phyloP scores from a whole-genome alignment of 2,888 invertebrate species.

The Hyppa rectilinea region DNA sequence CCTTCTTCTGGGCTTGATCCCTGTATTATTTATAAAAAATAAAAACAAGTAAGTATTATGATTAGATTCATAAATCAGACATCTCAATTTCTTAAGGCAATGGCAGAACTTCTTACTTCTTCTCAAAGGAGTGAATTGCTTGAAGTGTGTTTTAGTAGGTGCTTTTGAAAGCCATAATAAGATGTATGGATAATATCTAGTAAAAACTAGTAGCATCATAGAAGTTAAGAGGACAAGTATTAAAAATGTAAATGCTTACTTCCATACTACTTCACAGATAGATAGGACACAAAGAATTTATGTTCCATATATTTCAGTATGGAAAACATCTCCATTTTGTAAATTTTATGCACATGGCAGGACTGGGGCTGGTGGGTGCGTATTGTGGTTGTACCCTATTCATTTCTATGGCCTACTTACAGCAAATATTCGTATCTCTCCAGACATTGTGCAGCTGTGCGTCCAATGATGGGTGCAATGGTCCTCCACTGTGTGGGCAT shows the following conservation, averaged over 20 bases:
- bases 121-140: neutral
- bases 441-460: slow-evolving; percentile 99
- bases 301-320: neutral
- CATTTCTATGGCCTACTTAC: slow-evolving; percentile 90
- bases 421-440: slow-evolving; percentile 99
- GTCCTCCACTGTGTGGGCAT: slow-evolving; percentile 99
- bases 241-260: neutral
- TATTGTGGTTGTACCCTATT: neutral
- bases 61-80: neutral
- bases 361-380: no score
- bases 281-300: neutral
- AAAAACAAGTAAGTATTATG: no score
- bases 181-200: neutral
- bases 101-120: no score
- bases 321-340: neutral
- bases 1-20: slow-evolving; percentile 99
- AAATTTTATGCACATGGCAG: neutral
- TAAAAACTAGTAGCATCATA: neutral
- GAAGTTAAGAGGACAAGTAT: neutral
- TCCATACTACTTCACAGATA: neutral
- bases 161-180: neutral
- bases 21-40: slow-evolving; percentile 82
- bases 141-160: neutral
- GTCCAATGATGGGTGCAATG: slow-evolving; percentile 99
- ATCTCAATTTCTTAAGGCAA: neutral